Evolutionary conservation across 2,797 vertebrate genomes (phyloP).

Genomic region (Falco naumanni): DNA sequence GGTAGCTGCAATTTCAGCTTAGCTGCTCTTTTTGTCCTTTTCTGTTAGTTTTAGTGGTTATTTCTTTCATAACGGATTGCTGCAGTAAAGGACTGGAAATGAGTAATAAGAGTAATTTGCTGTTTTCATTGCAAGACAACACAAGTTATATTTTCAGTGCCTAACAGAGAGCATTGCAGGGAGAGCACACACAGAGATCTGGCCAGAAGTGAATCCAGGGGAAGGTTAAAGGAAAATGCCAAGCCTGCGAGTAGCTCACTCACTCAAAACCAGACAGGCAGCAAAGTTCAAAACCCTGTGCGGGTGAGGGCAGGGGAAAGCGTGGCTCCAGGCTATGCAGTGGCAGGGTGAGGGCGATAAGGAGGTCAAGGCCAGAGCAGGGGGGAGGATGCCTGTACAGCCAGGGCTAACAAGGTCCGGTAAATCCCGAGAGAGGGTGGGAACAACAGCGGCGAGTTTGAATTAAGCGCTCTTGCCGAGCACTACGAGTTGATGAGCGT

Average conservation of each 20-base stretch:
- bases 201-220: background rate
- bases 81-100: conserved; percentile 36
- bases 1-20: background rate
- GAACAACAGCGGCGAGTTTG: background rate
- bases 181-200: background rate
- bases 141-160: background rate
- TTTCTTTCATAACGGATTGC: conserved; percentile 33
- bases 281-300: background rate
- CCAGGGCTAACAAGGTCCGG: no score
- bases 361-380: background rate
- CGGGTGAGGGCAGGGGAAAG: background rate
- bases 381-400: background rate
- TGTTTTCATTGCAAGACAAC: conserved; percentile 26
- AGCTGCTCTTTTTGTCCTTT: conserved; percentile 8
- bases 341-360: background rate
- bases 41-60: background rate
- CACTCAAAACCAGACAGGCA: background rate
- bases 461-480: background rate
- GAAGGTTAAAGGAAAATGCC: conserved; percentile 40
- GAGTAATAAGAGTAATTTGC: conserved; percentile 60
- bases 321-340: background rate
- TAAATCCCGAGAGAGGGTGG: background rate
- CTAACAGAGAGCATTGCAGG: background rate
- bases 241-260: background rate
- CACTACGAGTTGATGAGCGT: background rate